Evolutionary conservation across 1,140 invertebrate species (phyloP).

Genomic region (Anadara kagoshimensis): DNA sequence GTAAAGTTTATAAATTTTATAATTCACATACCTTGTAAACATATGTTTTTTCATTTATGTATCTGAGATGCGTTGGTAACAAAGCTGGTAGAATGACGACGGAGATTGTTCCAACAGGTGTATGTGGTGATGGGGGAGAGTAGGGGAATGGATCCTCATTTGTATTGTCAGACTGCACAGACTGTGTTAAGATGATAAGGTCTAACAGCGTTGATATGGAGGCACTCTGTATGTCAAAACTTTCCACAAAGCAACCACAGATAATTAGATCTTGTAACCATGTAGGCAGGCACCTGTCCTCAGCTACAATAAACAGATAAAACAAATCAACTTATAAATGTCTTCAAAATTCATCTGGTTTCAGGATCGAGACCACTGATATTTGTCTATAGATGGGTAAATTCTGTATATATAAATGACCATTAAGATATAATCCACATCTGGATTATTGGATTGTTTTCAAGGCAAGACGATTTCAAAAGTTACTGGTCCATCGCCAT

Average conservation of each 20-base stretch:
- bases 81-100: slow-evolving; percentile 82
- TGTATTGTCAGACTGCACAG: slow-evolving; percentile 62
- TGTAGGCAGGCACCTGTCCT: slow-evolving; percentile 77
- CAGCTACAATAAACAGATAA: slow-evolving; percentile 38
- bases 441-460: too few species aligned
- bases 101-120: slow-evolving; percentile 78
- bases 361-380: too few species aligned
- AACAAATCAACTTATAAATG: too few species aligned
- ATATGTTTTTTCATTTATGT: slow-evolving; percentile 80
- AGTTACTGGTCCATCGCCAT: too few species aligned
- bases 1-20: too few species aligned
- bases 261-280: slow-evolving; percentile 85
- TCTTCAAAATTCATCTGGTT: too few species aligned
- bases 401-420: too few species aligned
- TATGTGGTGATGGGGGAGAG: slow-evolving; percentile 35
- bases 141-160: slow-evolving; percentile 19
- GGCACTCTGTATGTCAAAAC: slow-evolving; percentile 79
- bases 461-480: too few species aligned
- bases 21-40: slow-evolving; percentile 79
- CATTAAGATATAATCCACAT: too few species aligned
- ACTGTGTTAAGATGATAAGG: slow-evolving; percentile 78
- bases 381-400: too few species aligned
- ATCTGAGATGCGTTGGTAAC: slow-evolving; percentile 79
- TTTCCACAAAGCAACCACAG: slow-evolving; percentile 80
- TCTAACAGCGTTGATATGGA: slow-evolving; percentile 85